A percentile compares a stretch with the other conserved stretches of the same genome.
Conservation (phyloP, 2,888 invertebrate genomes). For the Ypsolopha scabrella region DNA sequence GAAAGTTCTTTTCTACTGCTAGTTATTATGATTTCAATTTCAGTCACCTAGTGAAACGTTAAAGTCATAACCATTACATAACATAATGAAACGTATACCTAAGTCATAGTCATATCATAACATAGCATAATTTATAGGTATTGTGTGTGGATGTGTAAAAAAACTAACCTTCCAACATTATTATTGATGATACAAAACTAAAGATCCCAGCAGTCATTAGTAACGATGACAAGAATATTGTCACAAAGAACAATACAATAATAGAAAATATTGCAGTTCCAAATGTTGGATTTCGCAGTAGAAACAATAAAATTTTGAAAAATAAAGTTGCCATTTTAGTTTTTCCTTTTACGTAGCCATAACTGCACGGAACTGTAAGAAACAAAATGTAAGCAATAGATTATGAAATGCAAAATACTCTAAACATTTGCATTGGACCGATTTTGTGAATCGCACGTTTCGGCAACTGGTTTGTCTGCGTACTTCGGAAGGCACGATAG, state of each 20-base stretch:
- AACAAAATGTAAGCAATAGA: neutral
- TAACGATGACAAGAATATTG: constrained; percentile 16
- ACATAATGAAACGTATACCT: too few relatives aligned
- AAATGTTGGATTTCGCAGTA: constrained; percentile 23
- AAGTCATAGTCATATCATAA: too few relatives aligned
- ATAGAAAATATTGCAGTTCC: constrained; percentile 14
- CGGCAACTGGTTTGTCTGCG: too few relatives aligned
- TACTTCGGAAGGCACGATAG: too few relatives aligned
- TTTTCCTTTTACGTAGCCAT: neutral
- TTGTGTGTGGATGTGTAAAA: too few relatives aligned
- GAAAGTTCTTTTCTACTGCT: too few relatives aligned
- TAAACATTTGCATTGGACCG: too few relatives aligned
- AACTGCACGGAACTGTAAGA: constrained; percentile 2
- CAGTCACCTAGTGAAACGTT: too few relatives aligned
- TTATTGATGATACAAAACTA: constrained; percentile 19
- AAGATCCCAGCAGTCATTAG: constrained; percentile 16
- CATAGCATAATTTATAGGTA: too few relatives aligned
- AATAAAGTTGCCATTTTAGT: neutral
- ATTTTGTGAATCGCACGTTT: too few relatives aligned
- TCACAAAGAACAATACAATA: constrained; percentile 17
- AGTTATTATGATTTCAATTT: neutral
- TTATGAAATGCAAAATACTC: too few relatives aligned
- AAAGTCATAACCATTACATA: too few relatives aligned
- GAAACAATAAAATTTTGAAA: neutral
- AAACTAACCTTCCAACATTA: constrained; percentile 36